A percentile compares a stretch with the other conserved stretches of the same genome.
These are phyloP conservation scores for Cassiopea andromeda DNA, from an alignment of 30 jellyfish, hydroid and myxozoan species.

Conservation along the genomic window DNA sequence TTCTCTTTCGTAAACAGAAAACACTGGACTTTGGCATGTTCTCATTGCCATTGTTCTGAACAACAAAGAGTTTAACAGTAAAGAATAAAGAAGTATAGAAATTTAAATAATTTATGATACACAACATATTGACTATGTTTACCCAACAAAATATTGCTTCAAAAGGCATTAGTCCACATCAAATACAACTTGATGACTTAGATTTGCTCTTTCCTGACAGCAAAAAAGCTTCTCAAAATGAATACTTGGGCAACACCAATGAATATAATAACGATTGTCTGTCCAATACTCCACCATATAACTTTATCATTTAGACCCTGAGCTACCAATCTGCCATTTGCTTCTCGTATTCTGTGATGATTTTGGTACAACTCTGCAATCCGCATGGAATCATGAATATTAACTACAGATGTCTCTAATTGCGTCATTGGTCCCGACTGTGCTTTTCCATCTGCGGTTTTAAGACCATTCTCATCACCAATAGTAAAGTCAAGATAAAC, in stretches of 20 bases:
- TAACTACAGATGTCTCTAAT: constrained; percentile 91
- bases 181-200: neutral
- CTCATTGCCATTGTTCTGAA: too few relatives aligned
- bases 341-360: constrained; percentile 97
- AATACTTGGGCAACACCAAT: constrained; percentile 84
- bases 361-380: constrained; percentile 95
- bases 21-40: too few relatives aligned
- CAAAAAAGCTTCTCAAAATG: constrained; percentile 82
- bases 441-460: constrained; percentile 58
- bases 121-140: too few relatives aligned
- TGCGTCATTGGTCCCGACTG: constrained; percentile 88
- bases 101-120: too few relatives aligned
- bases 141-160: too few relatives aligned
- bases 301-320: constrained; percentile 84
- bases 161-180: neutral
- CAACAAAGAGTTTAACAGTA: too few relatives aligned
- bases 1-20: too few relatives aligned
- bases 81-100: too few relatives aligned
- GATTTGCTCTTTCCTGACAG: constrained; percentile 88
- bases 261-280: constrained; percentile 64
- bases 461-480: constrained; percentile 76
- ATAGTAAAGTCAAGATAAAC: constrained; percentile 89
- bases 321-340: constrained; percentile 89
- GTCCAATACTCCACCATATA: constrained; percentile 98
- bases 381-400: constrained; percentile 92